phyloP scores from a whole-genome alignment of 2,888 invertebrate genomes.

The Gandaritis pyraliata region DNA sequence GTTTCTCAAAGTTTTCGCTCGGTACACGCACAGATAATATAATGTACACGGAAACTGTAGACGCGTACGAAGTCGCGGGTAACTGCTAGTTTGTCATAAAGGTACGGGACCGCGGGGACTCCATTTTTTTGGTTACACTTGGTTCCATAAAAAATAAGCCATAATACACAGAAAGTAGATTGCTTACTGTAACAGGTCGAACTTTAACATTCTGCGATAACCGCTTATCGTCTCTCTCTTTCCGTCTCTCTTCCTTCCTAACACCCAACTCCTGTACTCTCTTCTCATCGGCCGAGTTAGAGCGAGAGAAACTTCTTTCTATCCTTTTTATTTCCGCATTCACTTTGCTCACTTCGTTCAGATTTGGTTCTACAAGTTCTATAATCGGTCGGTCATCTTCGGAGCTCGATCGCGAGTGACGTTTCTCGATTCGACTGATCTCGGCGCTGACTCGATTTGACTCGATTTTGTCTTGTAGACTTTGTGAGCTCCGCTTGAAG shows the following conservation, averaged over 20 bases:
- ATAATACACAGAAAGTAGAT: no score
- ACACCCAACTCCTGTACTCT: conserved; percentile 42
- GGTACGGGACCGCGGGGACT: no score
- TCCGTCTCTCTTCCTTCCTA: conserved; percentile 49
- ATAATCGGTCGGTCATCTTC: conserved; percentile 49
- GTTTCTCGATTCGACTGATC: conserved; percentile 43
- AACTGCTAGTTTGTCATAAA: no score
- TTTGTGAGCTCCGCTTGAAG: conserved; percentile 32
- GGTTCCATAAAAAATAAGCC: no score
- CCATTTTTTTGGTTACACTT: no score
- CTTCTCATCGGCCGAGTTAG: conserved; percentile 64
- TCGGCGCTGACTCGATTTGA: conserved; percentile 37
- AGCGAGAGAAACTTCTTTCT: conserved; percentile 63
- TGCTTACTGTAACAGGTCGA: conserved; percentile 69
- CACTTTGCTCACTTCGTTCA: conserved; percentile 35
- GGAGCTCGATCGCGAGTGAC: conserved; percentile 47
- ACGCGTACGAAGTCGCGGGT: no score
- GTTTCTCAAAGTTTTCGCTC: no score
- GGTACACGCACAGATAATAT: no score
- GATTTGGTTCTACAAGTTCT: conserved; percentile 31
- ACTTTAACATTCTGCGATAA: conserved; percentile 66
- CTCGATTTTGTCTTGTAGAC: conserved; percentile 30
- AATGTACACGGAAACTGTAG: no score
- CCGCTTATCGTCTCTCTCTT: conserved; percentile 46
- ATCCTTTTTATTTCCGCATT: conserved; percentile 55